A percentile compares a stretch with the other conserved stretches of the same genome.
These are phyloP conservation scores for Scrobipalpa atriplicella DNA, from an alignment of 2,888 invertebrate species.

Conservation along the genomic window DNA sequence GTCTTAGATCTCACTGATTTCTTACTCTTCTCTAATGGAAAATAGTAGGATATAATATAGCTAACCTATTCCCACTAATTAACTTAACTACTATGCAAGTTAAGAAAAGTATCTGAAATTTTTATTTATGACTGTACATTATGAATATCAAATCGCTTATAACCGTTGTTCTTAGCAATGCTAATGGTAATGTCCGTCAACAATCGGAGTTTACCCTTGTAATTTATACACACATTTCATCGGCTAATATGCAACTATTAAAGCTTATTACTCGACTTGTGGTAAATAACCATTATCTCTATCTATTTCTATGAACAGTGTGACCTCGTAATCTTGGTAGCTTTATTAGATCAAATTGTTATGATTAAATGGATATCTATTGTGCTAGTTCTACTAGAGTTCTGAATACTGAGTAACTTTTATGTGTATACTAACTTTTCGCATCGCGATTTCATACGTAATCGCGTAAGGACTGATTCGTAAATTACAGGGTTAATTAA, in stretches of 20 bases:
- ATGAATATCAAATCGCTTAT: constrained; percentile 43
- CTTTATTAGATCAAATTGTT: constrained; percentile 13
- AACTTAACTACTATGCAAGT: background rate
- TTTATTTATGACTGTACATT: constrained; percentile 33
- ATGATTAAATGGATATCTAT: background rate
- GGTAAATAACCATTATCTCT: constrained; percentile 28
- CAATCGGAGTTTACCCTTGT: constrained; percentile 44
- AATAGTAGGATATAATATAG: too few relatives aligned
- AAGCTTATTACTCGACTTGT: constrained; percentile 30
- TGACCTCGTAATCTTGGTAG: constrained; percentile 13
- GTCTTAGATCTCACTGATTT: too few relatives aligned
- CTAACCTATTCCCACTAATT: background rate
- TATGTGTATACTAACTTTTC: too few relatives aligned
- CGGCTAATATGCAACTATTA: constrained; percentile 22
- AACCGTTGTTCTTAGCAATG: constrained; percentile 49
- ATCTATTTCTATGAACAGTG: constrained; percentile 15
- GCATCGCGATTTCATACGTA: too few relatives aligned
- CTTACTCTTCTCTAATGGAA: too few relatives aligned
- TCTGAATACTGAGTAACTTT: too few relatives aligned
- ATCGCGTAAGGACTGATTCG: too few relatives aligned
- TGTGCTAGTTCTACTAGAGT: too few relatives aligned
- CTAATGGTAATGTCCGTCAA: constrained; percentile 53
- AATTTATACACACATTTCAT: constrained; percentile 30
- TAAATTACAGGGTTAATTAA: too few relatives aligned
- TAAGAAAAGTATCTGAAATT: background rate